Percentiles rank a stretch among this genome's conserved stretches.
These are phyloP conservation scores for Quadroppia sp. DNA, from an alignment of 2,888 invertebrate genomes.

Conservation along the genomic window DNA sequence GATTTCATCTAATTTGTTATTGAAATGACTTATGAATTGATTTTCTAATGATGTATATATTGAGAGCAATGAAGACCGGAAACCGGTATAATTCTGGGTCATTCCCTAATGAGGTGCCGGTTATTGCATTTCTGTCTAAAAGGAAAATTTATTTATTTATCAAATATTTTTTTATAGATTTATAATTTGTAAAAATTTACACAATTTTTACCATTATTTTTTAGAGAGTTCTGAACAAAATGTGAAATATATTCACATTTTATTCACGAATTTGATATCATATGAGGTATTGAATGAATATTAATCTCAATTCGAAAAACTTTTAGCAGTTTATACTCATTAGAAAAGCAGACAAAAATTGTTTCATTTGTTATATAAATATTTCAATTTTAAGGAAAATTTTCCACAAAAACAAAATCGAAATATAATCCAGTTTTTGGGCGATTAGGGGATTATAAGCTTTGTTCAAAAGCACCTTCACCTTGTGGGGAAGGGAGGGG, in stretches of 20 bases:
- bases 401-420: neutral
- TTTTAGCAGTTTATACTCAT: too few relatives aligned
- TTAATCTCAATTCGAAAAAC: too few relatives aligned
- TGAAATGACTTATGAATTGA: too few relatives aligned
- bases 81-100: conserved; percentile 10
- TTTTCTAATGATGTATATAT: neutral
- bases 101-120: neutral
- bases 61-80: conserved; percentile 1
- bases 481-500: too few relatives aligned
- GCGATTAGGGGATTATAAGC: neutral
- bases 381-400: neutral
- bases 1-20: neutral
- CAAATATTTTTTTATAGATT: neutral
- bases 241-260: too few relatives aligned
- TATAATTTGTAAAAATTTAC: too few relatives aligned
- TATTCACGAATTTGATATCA: too few relatives aligned
- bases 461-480: too few relatives aligned
- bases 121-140: neutral
- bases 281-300: too few relatives aligned
- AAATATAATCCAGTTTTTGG: neutral
- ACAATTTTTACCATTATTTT: too few relatives aligned
- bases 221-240: too few relatives aligned
- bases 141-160: neutral
- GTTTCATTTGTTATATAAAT: neutral
- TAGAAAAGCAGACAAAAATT: too few relatives aligned